Base-by-base conservation (phyloP, 2,888 invertebrate species). In the Phyllotreta cruciferae region DNA sequence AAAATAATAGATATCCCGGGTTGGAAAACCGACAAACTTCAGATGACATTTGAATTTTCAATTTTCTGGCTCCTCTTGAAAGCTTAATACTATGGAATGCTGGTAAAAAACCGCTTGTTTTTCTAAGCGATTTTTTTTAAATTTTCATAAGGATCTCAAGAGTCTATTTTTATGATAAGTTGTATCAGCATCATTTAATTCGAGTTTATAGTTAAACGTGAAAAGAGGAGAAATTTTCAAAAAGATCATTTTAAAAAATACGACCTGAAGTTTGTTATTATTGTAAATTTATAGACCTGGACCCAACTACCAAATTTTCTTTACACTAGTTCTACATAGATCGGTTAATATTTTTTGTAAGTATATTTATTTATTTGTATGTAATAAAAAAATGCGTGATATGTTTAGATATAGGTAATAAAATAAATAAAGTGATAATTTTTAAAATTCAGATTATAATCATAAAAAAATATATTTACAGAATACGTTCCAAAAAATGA, bases 391-490 rank as follows among this genome's bases (percentile, higher is more conserved):
- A 66, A 53, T 71, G 72, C 70, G 73, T 73, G 73, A 72, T 72
- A 72, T 72, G 68, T 70, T 55, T 73, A 66, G 65, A 35, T 37
- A 55, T 65, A 69, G 64, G 66, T 37, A 14, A 62, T 42, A 64
- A 58, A 62, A 62, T 63, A 62, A 64, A 57, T 63, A 54, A 66
- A 62, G 66, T 76, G 75, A 75, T 77, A 77, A 74, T 73, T 77
- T 73, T 75, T 71, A 70, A 73, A 64, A 37, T 54, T 54, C 35
- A 67, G 63, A 62, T n/a, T 68, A 66, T 65, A 64, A 61, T 65
- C 37, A 41, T 64, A 70, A 66, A 74, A 75, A 24, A 76, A 74
- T 75, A 75, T 78, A 78, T 79, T 78, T 79, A 79, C 56, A 66
- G 62, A 63, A 62, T 60, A 75, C 75, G 76, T 77, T 77, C 76